These are phyloP conservation scores for Amblyornis subalaris DNA, from an alignment of 2,113 vertebrate species.

Conservation along the genomic window DNA sequence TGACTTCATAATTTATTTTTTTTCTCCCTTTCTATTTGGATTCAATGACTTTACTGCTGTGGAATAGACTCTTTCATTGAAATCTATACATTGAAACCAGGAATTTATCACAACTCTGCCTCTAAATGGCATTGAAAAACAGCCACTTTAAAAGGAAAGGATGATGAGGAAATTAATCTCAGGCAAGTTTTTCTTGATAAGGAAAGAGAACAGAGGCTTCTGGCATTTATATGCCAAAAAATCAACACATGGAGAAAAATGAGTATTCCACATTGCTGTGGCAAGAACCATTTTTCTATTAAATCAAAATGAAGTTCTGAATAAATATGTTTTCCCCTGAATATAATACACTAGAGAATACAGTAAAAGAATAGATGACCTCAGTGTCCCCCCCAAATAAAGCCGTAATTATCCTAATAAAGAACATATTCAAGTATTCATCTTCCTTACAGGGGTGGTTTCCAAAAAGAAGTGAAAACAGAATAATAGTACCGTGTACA, in stretches of 20 bases:
- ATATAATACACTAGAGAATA: conserved; percentile 11
- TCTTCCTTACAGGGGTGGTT: background rate
- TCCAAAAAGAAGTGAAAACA: background rate
- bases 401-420: conserved; percentile 47
- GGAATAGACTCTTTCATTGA: conserved; percentile 44
- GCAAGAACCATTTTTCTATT: conserved; percentile 65
- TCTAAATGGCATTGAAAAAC: conserved; percentile 66
- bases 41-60: conserved; percentile 19
- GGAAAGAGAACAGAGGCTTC: conserved; percentile 49
- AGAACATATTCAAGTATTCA: background rate
- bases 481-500: background rate
- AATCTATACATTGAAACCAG: background rate
- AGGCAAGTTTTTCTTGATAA: conserved; percentile 47
- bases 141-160: conserved; percentile 64
- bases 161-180: conserved; percentile 64
- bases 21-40: background rate
- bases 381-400: conserved; percentile 10
- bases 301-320: conserved; percentile 63
- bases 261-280: conserved; percentile 42
- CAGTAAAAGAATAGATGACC: conserved; percentile 10
- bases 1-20: background rate
- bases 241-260: conserved; percentile 59
- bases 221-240: conserved; percentile 50
- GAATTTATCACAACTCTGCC: conserved; percentile 55
- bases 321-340: conserved; percentile 61